phyloP scores from a whole-genome alignment of 2,113 vertebrate genomes.

The Zingel zingel region DNA sequence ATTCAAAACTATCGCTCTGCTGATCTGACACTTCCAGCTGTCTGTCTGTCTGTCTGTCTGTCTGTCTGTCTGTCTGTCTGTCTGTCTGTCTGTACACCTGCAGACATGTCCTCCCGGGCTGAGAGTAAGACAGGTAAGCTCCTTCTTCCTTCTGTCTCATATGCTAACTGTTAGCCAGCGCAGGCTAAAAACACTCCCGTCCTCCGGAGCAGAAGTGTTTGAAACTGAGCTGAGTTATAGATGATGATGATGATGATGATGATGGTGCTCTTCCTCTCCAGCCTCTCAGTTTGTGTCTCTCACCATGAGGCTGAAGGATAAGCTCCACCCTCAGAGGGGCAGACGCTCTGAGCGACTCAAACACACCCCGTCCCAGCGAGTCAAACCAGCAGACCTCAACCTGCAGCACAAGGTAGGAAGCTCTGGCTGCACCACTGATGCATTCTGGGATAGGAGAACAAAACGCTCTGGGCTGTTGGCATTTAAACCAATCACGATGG shows the following conservation, averaged over 20 bases:
- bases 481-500: no score
- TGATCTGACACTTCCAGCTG: not conserved
- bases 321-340: slow-evolving; percentile 88
- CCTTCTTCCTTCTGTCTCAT: not conserved
- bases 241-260: not conserved
- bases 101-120: slow-evolving; percentile 61
- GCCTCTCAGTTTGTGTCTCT: slow-evolving; percentile 93
- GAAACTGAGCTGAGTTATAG: not conserved
- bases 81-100: not conserved
- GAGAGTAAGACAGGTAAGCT: slow-evolving; percentile 66
- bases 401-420: slow-evolving; percentile 87
- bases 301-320: slow-evolving; percentile 95
- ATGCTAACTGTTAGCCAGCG: slow-evolving; percentile 11
- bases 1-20: not conserved
- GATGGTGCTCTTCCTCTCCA: slow-evolving; percentile 61
- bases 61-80: not conserved
- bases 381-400: slow-evolving; percentile 85
- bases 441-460: no score
- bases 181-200: not conserved
- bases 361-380: slow-evolving; percentile 88
- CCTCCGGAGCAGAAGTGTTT: slow-evolving; percentile 27
- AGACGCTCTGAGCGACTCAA: slow-evolving; percentile 85
- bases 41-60: not conserved
- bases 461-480: no score
- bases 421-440: slow-evolving; percentile 16